Evolutionary conservation across 2,888 invertebrate genomes (phyloP).

Genomic region (Caenorhabditis panamensis): DNA sequence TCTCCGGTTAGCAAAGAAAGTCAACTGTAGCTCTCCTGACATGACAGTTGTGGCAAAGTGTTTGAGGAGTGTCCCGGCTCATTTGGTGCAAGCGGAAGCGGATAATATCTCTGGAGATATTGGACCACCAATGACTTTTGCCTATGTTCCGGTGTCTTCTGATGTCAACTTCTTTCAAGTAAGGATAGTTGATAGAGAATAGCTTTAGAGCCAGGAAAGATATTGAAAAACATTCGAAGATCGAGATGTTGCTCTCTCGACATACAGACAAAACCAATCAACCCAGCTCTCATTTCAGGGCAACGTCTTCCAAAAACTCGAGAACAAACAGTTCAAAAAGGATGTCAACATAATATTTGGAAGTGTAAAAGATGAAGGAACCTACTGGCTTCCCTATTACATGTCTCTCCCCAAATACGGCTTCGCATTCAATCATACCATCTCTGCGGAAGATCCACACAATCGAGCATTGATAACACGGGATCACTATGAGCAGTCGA

Average conservation of each 20-base stretch:
- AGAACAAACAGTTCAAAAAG: conserved; percentile 88
- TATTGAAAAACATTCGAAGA: no score
- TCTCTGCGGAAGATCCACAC: conserved; percentile 77
- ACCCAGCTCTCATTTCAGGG: conserved; percentile 86
- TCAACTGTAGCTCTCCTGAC: conserved; percentile 79
- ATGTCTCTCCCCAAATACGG: conserved; percentile 73
- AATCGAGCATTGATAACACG: conserved; percentile 72
- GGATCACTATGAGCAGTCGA: conserved; percentile 75
- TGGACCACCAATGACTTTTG: conserved; percentile 85
- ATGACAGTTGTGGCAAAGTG: conserved; percentile 85
- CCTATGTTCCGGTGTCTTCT: conserved; percentile 94
- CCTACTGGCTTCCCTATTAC: conserved; percentile 81
- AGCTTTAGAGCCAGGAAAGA: no score
- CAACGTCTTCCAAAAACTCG: conserved; percentile 84
- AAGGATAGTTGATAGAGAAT: no score
- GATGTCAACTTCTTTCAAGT: conserved; percentile 87
- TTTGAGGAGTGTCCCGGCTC: conserved; percentile 84
- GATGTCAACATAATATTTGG: conserved; percentile 91
- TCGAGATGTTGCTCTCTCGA: no score
- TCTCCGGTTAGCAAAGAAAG: conserved; percentile 69
- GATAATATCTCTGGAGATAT: conserved; percentile 77
- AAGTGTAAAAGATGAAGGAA: conserved; percentile 94
- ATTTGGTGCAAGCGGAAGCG: conserved; percentile 85
- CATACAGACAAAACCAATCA: no score
- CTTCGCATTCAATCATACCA: conserved; percentile 80